Conservation (phyloP, 2,797 vertebrate genomes). For the Menidia menidia region DNA sequence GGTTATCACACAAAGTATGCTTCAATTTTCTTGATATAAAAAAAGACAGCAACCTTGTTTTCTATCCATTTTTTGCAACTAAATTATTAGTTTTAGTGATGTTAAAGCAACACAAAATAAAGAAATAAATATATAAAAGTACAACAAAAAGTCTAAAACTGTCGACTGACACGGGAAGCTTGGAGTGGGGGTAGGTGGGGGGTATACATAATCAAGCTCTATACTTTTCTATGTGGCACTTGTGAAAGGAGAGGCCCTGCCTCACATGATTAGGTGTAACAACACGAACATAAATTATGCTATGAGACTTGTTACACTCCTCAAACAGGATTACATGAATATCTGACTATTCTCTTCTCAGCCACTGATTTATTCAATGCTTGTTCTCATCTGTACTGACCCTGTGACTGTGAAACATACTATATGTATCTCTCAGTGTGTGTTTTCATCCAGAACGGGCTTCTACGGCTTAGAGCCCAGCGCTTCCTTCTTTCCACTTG, state of each 20-base stretch:
- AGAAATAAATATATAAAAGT: background rate
- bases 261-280: constrained; percentile 50
- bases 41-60: no score
- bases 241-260: constrained; percentile 28
- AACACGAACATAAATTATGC: constrained; percentile 41
- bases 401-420: constrained; percentile 49
- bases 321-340: constrained; percentile 61
- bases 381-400: constrained; percentile 52
- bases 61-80: no score
- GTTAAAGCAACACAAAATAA: background rate
- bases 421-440: constrained; percentile 18
- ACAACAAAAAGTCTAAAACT: background rate
- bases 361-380: constrained; percentile 45
- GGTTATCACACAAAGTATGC: background rate
- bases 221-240: background rate
- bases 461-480: constrained; percentile 9
- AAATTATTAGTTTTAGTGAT: background rate
- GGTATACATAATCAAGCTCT: background rate
- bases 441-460: constrained; percentile 17
- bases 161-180: background rate
- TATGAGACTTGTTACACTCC: constrained; percentile 47
- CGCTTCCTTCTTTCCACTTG: constrained; percentile 34
- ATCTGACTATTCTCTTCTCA: constrained; percentile 69
- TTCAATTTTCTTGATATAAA: background rate
- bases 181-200: background rate